Base-by-base conservation (phyloP, 2,888 invertebrate genomes). In the Venustoraphidia nigricollis region DNA sequence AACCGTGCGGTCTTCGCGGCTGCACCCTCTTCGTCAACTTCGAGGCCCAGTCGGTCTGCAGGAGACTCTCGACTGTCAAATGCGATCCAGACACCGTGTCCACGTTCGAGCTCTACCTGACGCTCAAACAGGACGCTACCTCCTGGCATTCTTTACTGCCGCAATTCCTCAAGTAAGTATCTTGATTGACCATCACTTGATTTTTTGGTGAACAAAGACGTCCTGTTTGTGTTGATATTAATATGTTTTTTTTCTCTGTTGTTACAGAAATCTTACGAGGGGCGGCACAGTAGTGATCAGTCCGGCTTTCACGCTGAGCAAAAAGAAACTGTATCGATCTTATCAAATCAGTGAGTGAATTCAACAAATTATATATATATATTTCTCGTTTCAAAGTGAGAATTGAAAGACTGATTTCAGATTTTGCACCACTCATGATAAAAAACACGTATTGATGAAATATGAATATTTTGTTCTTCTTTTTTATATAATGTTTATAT, bases 81-180 rank as follows among this genome's bases (percentile, higher is more conserved):
- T 82, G 87, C 61, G 91, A 92, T 69, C 84, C 86, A 46, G 79
- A 79, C 62, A 87, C 89, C 35, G 84, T 91, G 45, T 85, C 91
- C 52, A 93, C 92, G 53, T 93, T 92, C 66, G 92, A 93, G 69
- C 75, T 93, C 59, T 86, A 85, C 68, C 73, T 93, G 55, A 91
- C 88, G 46, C 74, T 93, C 57, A 86, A 86, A 66, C 90, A 90
- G 65, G 87, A 89, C 62, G 79, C 81, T 52, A 81, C 85, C 59
- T 83, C 86, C 62, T 92, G 92, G 92, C 85, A 84, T 57, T 82
- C 83, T 59, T 75, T 85, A 63, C 72, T 92, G 68, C 88, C 89
- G 66, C 89, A 90, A 68, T 86, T 92, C 69, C 75, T 92, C 68
- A 89, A 88, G 89, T 89, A 69, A 84, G 86, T 80, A 55, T 55